phyloP scores from a whole-genome alignment of 2,113 vertebrate genomes.

The Pachyramphus minor region DNA sequence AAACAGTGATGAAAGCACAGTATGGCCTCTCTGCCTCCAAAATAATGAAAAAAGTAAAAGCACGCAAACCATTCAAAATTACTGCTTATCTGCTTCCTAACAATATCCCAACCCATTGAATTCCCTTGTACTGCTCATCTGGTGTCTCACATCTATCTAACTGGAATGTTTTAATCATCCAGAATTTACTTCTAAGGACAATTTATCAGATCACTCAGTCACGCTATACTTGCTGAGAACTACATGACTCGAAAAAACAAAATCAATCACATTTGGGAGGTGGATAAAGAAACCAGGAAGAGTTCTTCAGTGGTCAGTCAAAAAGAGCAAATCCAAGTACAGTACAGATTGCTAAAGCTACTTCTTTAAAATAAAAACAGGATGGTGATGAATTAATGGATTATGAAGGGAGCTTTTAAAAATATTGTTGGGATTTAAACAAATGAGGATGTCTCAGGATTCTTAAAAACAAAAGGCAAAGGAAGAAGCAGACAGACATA shows the following conservation, averaged over 20 bases:
- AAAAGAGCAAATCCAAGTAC: conserved; percentile 14
- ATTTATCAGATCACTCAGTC: conserved; percentile 12
- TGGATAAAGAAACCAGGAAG: conserved; percentile 69
- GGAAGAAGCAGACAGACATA: not conserved
- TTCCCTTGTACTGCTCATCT: not conserved
- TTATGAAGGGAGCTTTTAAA: not conserved
- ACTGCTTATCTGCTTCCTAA: not conserved
- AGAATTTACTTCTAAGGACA: conserved; percentile 14
- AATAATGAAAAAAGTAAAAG: not conserved
- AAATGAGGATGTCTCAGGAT: not conserved
- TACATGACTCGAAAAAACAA: conserved; percentile 25
- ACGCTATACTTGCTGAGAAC: not conserved
- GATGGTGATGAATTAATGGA: not conserved
- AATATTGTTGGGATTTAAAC: not conserved
- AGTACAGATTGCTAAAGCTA: not conserved
- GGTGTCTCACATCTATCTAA: not conserved
- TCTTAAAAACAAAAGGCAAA: not conserved
- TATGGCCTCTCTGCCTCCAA: not conserved
- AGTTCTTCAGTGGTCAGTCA: conserved; percentile 72
- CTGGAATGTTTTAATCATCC: not conserved
- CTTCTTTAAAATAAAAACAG: not conserved
- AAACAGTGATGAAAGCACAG: not conserved
- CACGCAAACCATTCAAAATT: not conserved
- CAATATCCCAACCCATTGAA: not conserved
- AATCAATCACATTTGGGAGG: conserved; percentile 26